Conservation (phyloP, 2,797 vertebrate species). For the Coendou prehensilis region DNA sequence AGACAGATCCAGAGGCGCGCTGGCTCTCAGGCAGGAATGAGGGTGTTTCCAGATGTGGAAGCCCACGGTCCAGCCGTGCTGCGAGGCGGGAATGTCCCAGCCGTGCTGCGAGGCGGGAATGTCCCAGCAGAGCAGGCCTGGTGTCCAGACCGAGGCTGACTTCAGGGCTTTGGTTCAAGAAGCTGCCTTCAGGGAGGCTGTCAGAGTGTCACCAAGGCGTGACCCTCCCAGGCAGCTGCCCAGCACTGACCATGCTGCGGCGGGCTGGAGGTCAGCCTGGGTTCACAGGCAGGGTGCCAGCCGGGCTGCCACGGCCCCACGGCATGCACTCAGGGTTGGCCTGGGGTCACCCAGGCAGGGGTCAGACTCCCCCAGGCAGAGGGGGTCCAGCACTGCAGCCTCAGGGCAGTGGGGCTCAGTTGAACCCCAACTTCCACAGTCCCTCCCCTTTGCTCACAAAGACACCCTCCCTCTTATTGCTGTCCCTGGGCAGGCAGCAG, state of each 20-base stretch:
- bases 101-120: too few species aligned
- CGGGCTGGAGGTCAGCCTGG: background rate
- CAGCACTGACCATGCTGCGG: background rate
- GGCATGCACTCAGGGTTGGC: background rate
- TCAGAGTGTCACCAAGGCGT: background rate
- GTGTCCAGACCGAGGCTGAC: background rate
- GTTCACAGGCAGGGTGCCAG: background rate
- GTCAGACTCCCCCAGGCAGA: background rate
- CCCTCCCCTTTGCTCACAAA: background rate
- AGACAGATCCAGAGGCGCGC: background rate
- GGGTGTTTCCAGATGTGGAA: background rate
- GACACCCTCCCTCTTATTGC: background rate
- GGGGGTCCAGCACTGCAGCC: background rate
- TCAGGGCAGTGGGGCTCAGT: background rate
- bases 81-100: too few species aligned
- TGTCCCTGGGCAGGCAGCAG: background rate
- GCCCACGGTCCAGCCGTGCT: background rate
- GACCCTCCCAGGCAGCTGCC: too few species aligned
- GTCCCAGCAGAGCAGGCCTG: background rate
- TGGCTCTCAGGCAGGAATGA: background rate
- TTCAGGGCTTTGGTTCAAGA: background rate
- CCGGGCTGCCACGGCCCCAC: background rate
- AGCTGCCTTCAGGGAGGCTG: background rate
- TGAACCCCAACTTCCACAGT: background rate
- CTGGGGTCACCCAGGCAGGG: too few species aligned